These are phyloP conservation scores for Aurelia aurita DNA, from an alignment of 30 jellyfish, hydroid and myxozoan genomes.

Conservation along the genomic window DNA sequence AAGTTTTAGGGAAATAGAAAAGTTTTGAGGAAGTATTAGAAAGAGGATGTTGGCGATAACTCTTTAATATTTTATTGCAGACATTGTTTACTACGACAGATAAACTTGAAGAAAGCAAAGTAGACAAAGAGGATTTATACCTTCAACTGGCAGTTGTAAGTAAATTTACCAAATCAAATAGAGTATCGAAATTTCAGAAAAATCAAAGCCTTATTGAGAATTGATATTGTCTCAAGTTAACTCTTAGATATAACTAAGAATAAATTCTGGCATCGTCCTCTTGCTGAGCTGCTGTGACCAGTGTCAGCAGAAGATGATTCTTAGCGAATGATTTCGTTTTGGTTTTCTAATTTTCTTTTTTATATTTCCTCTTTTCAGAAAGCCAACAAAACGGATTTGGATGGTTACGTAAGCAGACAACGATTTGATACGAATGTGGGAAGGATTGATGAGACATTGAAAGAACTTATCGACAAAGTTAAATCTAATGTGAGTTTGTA, in stretches of 20 bases:
- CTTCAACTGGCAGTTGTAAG: constrained; percentile 18
- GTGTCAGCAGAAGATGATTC: no score
- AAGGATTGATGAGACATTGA: constrained; percentile 51
- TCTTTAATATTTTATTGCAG: neutral
- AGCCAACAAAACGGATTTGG: constrained; percentile 59
- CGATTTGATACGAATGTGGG: constrained; percentile 49
- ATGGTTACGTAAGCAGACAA: constrained; percentile 46
- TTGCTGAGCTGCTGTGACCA: no score
- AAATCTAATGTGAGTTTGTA: constrained; percentile 40
- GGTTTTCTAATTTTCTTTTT: no score
- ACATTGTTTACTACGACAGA: neutral
- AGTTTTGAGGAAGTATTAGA: neutral
- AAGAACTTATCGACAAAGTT: constrained; percentile 50
- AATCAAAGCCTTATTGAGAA: no score
- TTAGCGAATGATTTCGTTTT: no score
- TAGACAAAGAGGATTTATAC: constrained; percentile 30
- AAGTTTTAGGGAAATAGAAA: neutral
- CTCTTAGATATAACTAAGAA: no score
- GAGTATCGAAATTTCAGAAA: no score
- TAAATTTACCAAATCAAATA: neutral
- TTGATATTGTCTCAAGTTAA: no score
- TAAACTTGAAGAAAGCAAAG: constrained; percentile 48
- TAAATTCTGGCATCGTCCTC: no score
- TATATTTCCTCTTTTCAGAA: constrained; percentile 13
- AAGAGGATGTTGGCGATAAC: neutral